Evolutionary conservation across 2,888 invertebrate genomes (phyloP).

Genomic region (Thereva nobilitata): DNA sequence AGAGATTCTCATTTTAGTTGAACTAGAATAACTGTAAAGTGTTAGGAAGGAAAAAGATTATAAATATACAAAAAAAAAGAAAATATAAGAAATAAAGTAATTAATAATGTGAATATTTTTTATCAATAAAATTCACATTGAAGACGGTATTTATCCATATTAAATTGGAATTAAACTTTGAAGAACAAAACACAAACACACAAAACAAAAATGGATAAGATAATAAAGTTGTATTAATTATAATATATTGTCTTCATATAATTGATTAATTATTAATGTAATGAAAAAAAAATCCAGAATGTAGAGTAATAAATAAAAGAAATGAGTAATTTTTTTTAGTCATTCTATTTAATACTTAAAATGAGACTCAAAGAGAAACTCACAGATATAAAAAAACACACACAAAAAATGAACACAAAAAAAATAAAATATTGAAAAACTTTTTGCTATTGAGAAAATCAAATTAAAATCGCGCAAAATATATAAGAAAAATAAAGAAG

Average conservation of each 20-base stretch:
- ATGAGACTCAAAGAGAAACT: too few relatives aligned
- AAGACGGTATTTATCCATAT: conserved; percentile 30
- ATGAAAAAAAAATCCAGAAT: neutral
- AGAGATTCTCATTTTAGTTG: conserved; percentile 19
- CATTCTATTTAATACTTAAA: neutral
- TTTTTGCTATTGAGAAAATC: neutral
- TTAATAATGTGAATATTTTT: conserved; percentile 15
- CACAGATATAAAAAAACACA: too few relatives aligned
- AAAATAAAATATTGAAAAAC: too few relatives aligned
- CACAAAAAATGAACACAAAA: too few relatives aligned
- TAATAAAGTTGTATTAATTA: conserved; percentile 31
- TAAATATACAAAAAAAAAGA: neutral
- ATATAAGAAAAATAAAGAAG: conserved; percentile 1
- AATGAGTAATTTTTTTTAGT: conserved; percentile 5
- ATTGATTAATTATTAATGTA: conserved; percentile 15
- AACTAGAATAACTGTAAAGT: conserved; percentile 18
- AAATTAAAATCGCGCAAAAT: neutral
- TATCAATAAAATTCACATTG: conserved; percentile 25
- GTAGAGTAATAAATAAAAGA: conserved; percentile 5
- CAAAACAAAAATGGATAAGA: neutral
- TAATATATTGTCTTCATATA: conserved; percentile 24
- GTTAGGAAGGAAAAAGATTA: neutral
- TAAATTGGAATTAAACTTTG: conserved; percentile 22
- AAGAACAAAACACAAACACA: too few relatives aligned
- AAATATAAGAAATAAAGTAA: neutral